A percentile compares a stretch with the other conserved stretches of the same genome.
These are phyloP conservation scores for Nothocercus nigrocapillus DNA, from an alignment of 2,113 vertebrate genomes.

Conservation along the genomic window DNA sequence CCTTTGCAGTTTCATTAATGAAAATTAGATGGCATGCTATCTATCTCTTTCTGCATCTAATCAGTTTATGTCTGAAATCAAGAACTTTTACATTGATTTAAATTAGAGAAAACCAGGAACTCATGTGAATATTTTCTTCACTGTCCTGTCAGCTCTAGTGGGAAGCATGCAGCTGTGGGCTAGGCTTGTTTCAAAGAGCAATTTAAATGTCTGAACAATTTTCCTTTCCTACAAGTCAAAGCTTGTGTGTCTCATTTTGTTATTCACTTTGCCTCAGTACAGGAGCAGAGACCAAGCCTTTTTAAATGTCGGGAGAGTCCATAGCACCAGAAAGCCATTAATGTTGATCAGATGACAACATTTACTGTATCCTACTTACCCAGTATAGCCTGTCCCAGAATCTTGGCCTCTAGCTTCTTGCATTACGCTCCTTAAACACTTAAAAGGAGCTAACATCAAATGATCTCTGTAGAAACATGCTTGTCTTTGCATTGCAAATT, in stretches of 20 bases:
- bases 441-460: neutral
- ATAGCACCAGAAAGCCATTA: neutral
- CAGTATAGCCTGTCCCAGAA: neutral
- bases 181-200: conserved; percentile 23
- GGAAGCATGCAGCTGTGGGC: neutral
- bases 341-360: neutral
- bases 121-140: neutral
- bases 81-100: conserved; percentile 10
- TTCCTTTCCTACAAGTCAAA: neutral
- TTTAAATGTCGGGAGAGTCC: neutral
- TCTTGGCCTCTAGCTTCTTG: neutral
- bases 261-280: neutral
- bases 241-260: neutral
- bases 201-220: conserved; percentile 61
- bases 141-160: neutral
- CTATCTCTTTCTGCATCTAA: neutral
- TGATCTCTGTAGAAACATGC: neutral
- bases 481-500: conserved; percentile 8
- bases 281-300: neutral
- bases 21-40: conserved; percentile 2
- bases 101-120: conserved; percentile 20
- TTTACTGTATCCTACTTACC: neutral
- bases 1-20: neutral
- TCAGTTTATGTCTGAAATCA: neutral
- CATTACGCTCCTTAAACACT: neutral